phyloP scores from a whole-genome alignment of 2,888 invertebrate species.

The Meghimatium bilineatum region DNA sequence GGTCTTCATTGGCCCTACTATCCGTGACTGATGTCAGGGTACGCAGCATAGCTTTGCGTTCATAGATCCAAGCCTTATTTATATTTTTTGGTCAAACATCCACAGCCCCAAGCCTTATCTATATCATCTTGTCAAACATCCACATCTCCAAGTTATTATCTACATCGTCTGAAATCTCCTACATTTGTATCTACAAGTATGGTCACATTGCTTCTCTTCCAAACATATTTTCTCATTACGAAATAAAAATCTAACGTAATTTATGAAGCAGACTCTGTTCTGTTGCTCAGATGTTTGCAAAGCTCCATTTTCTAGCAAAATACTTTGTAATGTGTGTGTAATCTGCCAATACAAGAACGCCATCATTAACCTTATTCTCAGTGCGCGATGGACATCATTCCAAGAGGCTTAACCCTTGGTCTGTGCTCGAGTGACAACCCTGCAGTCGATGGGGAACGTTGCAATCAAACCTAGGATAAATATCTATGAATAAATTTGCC shows the following conservation, averaged over 20 bases:
- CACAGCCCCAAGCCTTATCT: neutral
- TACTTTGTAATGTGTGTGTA: slow-evolving; percentile 38
- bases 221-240: neutral
- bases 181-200: neutral
- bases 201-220: neutral
- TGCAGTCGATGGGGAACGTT: slow-evolving; percentile 8
- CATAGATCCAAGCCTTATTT: neutral
- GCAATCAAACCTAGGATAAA: slow-evolving; percentile 35
- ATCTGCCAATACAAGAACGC: slow-evolving; percentile 5
- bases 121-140: neutral
- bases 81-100: neutral
- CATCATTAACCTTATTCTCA: slow-evolving; percentile 14
- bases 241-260: neutral
- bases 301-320: slow-evolving; percentile 20
- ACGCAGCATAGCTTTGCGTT: too few relatives aligned
- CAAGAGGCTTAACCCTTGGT: slow-evolving; percentile 32
- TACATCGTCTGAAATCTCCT: neutral
- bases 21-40: too few relatives aligned
- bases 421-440: slow-evolving; percentile 27
- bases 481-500: slow-evolving; percentile 45
- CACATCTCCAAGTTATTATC: neutral
- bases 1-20: too few relatives aligned
- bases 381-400: slow-evolving; percentile 31
- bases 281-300: slow-evolving; percentile 10
- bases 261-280: slow-evolving; percentile 4